Conservation (phyloP, 1,140 invertebrate genomes). For the Bombus polaris region DNA sequence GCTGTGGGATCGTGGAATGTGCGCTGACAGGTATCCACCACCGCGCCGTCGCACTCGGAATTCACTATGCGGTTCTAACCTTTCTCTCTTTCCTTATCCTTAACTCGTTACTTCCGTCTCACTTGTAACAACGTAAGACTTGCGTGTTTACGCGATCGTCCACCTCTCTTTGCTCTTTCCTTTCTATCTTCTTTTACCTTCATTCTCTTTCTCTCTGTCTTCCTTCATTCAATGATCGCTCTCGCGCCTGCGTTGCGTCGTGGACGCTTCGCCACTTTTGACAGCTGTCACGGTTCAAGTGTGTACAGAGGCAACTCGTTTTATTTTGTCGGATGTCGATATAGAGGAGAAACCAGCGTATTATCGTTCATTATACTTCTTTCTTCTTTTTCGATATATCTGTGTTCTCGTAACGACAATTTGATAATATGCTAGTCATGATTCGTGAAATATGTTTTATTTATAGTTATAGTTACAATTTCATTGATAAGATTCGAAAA, state of each 20-base stretch:
- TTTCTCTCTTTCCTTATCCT: slow-evolving; percentile 44
- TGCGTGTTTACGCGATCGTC: slow-evolving; percentile 49
- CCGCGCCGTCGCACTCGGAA: slow-evolving; percentile 73
- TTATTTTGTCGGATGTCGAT: slow-evolving; percentile 1
- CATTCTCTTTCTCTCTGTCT: slow-evolving; percentile 20
- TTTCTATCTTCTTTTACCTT: slow-evolving; percentile 10
- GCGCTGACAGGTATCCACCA: slow-evolving; percentile 75
- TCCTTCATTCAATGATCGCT: slow-evolving; percentile 35
- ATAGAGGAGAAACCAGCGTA: background rate
- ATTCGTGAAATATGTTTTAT: background rate
- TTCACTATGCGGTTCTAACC: slow-evolving; percentile 60
- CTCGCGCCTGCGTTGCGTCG: slow-evolving; percentile 20
- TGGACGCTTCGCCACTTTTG: slow-evolving; percentile 51
- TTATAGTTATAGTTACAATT: background rate
- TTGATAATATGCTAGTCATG: background rate
- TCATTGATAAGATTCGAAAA: background rate
- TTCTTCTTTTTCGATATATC: background rate
- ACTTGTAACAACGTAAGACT: slow-evolving; percentile 20
- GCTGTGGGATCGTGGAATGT: slow-evolving; percentile 75
- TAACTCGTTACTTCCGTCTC: slow-evolving; percentile 40
- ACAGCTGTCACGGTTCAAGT: slow-evolving; percentile 55
- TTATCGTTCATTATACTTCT: slow-evolving; percentile 7
- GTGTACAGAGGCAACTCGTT: background rate
- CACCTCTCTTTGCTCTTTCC: slow-evolving; percentile 30
- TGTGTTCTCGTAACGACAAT: background rate